A percentile compares a stretch with the other conserved stretches of the same genome.
phyloP scores from a whole-genome alignment of 35 echinoderm and acorn worm species.

The Hemicentrotus pulcherrimus region DNA sequence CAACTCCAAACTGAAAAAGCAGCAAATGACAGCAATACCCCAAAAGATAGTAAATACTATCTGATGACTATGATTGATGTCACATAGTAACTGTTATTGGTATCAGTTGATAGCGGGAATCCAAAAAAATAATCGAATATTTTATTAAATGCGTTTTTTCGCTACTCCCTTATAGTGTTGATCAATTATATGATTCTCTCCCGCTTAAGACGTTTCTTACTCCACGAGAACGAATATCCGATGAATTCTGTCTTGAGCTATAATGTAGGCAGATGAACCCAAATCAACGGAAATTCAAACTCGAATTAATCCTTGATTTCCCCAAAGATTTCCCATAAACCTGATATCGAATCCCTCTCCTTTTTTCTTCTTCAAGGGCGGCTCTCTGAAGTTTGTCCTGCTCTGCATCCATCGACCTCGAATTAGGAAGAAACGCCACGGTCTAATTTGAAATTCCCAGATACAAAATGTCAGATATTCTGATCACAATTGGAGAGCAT shows the following conservation, averaged over 20 bases:
- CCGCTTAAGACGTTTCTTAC: neutral
- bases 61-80: neutral
- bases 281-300: conserved; percentile 31
- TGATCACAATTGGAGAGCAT: neutral
- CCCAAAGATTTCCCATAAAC: conserved; percentile 26
- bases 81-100: neutral
- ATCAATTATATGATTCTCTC: neutral
- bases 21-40: neutral
- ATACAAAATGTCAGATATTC: neutral
- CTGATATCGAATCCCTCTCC: neutral
- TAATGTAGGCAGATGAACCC: conserved; percentile 2
- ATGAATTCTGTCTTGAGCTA: neutral
- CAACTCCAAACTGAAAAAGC: too few species aligned
- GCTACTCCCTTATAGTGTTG: neutral
- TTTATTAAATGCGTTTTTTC: neutral
- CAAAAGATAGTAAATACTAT: neutral
- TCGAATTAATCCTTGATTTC: conserved; percentile 20
- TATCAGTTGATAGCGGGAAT: neutral
- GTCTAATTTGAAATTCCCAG: neutral
- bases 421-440: neutral
- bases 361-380: neutral
- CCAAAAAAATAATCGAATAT: neutral
- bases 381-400: neutral
- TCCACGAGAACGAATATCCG: neutral
- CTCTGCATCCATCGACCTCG: neutral